Evolutionary conservation across 2,888 invertebrate genomes (phyloP).

Genomic region (Corythucha ciliata): DNA sequence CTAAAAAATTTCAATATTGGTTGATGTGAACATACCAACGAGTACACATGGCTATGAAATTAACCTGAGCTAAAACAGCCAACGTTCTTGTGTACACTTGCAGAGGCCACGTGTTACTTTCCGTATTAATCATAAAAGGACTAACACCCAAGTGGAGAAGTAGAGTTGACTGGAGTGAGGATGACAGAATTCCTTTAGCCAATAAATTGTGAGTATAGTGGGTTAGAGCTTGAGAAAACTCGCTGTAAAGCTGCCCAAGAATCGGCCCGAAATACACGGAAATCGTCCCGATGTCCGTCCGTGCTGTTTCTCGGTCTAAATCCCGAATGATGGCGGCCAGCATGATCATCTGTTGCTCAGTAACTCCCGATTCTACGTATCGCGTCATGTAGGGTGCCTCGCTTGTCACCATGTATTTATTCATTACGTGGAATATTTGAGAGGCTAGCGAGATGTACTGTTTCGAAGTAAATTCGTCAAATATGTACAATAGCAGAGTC

Average conservation of each 20-base stretch:
- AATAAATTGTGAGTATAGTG: slow-evolving; percentile 68
- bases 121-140: slow-evolving; percentile 57
- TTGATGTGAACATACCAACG: not conserved
- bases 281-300: slow-evolving; percentile 69
- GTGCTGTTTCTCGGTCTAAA: slow-evolving; percentile 78
- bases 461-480: slow-evolving; percentile 4
- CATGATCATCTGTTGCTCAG: slow-evolving; percentile 81
- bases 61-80: slow-evolving; percentile 70
- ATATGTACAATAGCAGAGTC: not conserved
- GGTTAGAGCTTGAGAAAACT: slow-evolving; percentile 68
- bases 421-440: slow-evolving; percentile 76
- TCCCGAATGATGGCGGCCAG: slow-evolving; percentile 83
- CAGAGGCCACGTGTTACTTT: slow-evolving; percentile 59
- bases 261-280: slow-evolving; percentile 63
- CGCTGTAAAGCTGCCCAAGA: slow-evolving; percentile 59
- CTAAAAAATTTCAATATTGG: slow-evolving; percentile 36
- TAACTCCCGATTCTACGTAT: slow-evolving; percentile 60
- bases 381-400: slow-evolving; percentile 56
- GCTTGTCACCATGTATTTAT: slow-evolving; percentile 66
- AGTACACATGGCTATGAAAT: not conserved
- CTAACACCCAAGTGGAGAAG: slow-evolving; percentile 65
- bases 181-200: slow-evolving; percentile 58
- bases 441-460: slow-evolving; percentile 80
- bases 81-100: slow-evolving; percentile 68
- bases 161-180: slow-evolving; percentile 59